phyloP scores from a whole-genome alignment of 2,797 vertebrate genomes.

The Amniataba percoides region DNA sequence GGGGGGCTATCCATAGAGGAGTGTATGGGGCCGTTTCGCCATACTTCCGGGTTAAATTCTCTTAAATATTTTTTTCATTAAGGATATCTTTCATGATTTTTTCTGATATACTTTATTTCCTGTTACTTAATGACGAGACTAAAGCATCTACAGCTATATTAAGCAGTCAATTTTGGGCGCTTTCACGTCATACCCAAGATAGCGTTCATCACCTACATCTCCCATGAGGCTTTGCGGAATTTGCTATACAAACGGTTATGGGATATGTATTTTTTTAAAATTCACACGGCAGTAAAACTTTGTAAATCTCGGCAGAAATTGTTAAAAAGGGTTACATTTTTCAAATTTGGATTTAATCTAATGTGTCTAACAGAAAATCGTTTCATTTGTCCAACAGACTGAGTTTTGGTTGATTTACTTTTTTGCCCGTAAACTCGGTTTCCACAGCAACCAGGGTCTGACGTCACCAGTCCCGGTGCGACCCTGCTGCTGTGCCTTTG shows the following conservation, averaged over 20 bases:
- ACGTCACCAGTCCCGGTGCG: conserved; percentile 91
- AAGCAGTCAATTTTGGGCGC: not conserved
- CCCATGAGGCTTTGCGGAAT: conserved; percentile 18
- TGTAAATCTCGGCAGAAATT: not conserved
- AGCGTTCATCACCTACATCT: conserved; percentile 36
- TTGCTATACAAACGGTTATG: not conserved
- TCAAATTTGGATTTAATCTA: not conserved
- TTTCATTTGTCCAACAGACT: too few relatives aligned
- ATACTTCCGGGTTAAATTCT: not conserved
- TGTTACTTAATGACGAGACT: not conserved
- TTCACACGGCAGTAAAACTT: not conserved
- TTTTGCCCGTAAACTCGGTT: conserved; percentile 76
- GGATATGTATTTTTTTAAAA: not conserved
- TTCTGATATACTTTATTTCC: too few relatives aligned
- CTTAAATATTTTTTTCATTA: not conserved
- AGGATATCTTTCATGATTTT: not conserved
- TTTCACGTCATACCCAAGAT: not conserved
- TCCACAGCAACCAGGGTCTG: conserved; percentile 87
- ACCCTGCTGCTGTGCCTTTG: conserved; percentile 91
- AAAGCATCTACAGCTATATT: not conserved
- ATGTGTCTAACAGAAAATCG: not conserved
- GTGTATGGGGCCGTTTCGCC: not conserved
- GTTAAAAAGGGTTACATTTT: too few relatives aligned
- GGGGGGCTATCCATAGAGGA: too few relatives aligned
- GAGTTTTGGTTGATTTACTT: conserved; percentile 3